phyloP scores from a whole-genome alignment of 2,888 invertebrate species.

The Papilio demoleus region DNA sequence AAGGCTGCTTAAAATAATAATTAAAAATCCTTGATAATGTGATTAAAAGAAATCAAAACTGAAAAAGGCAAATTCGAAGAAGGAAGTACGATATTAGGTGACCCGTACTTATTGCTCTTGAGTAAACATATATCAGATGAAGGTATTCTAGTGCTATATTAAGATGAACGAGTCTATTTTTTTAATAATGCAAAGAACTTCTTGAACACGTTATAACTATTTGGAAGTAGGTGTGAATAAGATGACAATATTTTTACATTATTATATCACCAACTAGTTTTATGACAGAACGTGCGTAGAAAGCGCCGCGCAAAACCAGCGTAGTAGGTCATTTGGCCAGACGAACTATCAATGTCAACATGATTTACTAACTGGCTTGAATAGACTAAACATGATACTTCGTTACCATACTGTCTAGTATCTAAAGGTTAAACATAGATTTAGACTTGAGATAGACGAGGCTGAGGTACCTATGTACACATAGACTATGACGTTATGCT shows the following conservation, averaged over 20 bases:
- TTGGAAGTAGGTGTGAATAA: not conserved
- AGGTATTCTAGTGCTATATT: not conserved
- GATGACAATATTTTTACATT: not conserved
- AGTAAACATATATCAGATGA: no score
- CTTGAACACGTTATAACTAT: not conserved
- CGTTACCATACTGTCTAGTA: not conserved
- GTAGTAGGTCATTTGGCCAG: slow-evolving; percentile 10
- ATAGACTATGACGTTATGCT: not conserved
- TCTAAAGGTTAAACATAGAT: not conserved
- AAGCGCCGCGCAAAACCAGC: not conserved
- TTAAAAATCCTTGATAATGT: no score
- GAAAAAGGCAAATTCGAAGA: no score
- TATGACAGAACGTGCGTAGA: not conserved
- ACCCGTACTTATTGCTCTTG: no score
- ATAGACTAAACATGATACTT: not conserved
- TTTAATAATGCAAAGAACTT: not conserved
- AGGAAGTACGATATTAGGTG: no score
- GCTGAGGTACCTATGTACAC: not conserved
- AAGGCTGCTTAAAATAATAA: no score
- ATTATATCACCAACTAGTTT: not conserved
- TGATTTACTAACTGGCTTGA: not conserved
- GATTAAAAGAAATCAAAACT: no score
- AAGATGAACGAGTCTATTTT: no score
- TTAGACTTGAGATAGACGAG: not conserved
- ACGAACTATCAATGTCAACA: not conserved